phyloP scores from a whole-genome alignment of 2,113 vertebrate genomes.

The Cavia aperea region DNA sequence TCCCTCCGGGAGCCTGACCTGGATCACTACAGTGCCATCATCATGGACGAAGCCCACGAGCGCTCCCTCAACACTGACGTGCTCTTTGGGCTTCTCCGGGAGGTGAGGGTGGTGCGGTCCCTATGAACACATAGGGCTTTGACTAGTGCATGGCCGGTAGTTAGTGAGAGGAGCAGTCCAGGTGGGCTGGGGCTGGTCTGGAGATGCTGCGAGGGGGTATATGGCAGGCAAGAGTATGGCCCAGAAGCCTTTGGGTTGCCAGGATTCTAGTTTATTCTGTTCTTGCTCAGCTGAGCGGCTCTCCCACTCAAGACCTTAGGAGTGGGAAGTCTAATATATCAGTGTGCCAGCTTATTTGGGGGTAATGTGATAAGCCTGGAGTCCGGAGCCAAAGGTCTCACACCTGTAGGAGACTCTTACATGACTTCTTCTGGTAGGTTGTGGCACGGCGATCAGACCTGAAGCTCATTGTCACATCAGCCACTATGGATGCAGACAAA shows the following conservation, averaged over 20 bases:
- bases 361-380: neutral
- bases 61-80: constrained; percentile 96
- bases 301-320: neutral
- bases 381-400: neutral
- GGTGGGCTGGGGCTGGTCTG: neutral
- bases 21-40: constrained; percentile 97
- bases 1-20: constrained; percentile 94
- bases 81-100: constrained; percentile 95
- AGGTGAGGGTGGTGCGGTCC: constrained; percentile 76
- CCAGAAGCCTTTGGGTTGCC: neutral
- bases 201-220: neutral
- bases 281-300: neutral
- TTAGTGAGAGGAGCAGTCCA: neutral
- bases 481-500: constrained; percentile 98
- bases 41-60: constrained; percentile 98
- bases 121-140: neutral
- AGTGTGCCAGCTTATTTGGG: neutral
- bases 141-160: neutral
- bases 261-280: neutral
- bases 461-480: constrained; percentile 97
- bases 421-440: constrained; percentile 76
- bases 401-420: neutral
- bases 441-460: constrained; percentile 94
- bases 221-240: neutral
- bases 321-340: neutral